Percentiles rank a stretch among this genome's conserved stretches.
These are phyloP conservation scores for Limnodromus scolopaceus DNA, from an alignment of 2,797 vertebrate genomes.

Conservation along the genomic window DNA sequence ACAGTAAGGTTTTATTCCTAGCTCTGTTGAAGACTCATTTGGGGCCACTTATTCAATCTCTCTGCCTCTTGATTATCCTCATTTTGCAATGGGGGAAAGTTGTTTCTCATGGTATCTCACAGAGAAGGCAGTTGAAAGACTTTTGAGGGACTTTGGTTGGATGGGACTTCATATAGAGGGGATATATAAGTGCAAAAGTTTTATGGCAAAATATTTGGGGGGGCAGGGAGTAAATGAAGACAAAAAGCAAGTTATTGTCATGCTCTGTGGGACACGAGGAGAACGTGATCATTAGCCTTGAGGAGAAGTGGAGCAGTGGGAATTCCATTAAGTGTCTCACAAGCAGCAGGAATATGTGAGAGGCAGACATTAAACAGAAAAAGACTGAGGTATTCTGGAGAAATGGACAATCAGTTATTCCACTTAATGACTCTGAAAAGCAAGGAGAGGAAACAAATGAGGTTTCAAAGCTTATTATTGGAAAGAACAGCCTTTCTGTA, in stretches of 20 bases:
- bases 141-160: not conserved
- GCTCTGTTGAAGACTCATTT: not conserved
- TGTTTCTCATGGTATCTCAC: not conserved
- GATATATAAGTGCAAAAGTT: not conserved
- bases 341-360: not conserved
- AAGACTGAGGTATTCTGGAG: not conserved
- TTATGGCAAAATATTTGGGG: not conserved
- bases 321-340: slow-evolving; percentile 19
- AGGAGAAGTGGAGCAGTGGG: slow-evolving; percentile 26
- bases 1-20: not conserved
- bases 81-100: not conserved
- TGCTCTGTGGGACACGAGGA: not conserved
- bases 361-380: slow-evolving; percentile 6
- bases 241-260: not conserved
- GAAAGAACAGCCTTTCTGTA: not conserved
- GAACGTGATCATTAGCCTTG: not conserved
- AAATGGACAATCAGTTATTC: slow-evolving; percentile 6
- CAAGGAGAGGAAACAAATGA: slow-evolving; percentile 25
- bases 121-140: not conserved
- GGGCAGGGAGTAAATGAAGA: not conserved
- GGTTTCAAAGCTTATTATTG: slow-evolving; percentile 18
- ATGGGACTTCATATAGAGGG: not conserved
- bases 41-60: not conserved
- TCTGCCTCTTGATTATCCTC: not conserved
- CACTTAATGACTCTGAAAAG: slow-evolving; percentile 24